A percentile compares a stretch with the other conserved stretches of the same genome.
phyloP scores from a whole-genome alignment of 2,797 vertebrate genomes.

The Paguma larvata region DNA sequence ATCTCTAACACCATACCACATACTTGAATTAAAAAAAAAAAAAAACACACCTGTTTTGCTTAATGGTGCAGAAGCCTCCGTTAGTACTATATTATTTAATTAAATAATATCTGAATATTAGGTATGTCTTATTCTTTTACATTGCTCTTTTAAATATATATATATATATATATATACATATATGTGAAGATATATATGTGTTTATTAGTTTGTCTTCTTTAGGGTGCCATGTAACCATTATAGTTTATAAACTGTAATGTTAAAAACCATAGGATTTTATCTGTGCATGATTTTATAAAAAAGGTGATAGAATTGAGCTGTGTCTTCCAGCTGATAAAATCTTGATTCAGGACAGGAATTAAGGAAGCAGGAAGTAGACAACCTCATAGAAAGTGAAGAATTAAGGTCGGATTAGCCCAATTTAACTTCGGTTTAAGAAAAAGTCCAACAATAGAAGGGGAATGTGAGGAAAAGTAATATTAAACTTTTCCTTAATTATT shows the following conservation, averaged over 20 bases:
- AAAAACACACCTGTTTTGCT: neutral
- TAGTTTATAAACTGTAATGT: neutral
- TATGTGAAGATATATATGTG: too few species aligned
- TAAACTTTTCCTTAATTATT: neutral
- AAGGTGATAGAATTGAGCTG: neutral
- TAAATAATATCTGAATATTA: neutral
- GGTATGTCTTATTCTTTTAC: neutral
- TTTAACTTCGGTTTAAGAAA: neutral
- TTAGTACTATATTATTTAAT: neutral
- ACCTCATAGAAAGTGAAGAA: neutral
- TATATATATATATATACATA: neutral
- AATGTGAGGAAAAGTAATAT: neutral
- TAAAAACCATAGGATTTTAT: neutral
- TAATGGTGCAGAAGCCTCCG: neutral
- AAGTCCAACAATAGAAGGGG: neutral
- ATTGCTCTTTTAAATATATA: neutral
- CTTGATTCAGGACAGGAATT: neutral
- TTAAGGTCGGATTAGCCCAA: neutral
- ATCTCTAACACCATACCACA: neutral
- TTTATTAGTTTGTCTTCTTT: neutral
- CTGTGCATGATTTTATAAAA: neutral
- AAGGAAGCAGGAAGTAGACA: neutral
- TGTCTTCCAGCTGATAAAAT: neutral
- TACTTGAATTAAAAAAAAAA: neutral
- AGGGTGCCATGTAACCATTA: neutral